phyloP scores from a whole-genome alignment of 2,797 vertebrate species.

The Sparidentex hasta region DNA sequence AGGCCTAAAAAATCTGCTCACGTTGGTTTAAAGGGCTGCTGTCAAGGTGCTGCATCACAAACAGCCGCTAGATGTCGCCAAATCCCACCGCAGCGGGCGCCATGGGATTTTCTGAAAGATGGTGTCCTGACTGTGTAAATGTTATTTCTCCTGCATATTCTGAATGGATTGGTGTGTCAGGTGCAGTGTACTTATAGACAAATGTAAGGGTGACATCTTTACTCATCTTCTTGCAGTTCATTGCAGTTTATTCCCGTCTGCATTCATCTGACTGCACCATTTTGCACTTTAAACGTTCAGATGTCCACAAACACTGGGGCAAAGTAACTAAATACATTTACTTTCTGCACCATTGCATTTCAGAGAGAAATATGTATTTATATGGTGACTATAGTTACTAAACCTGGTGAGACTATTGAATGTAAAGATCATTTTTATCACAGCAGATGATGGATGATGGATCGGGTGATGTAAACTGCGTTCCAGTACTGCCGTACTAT shows the following conservation, averaged over 20 bases:
- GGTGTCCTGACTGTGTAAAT: too few species aligned
- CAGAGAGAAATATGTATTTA: background rate
- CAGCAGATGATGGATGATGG: too few species aligned
- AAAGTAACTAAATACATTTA: background rate
- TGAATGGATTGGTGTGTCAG: too few species aligned
- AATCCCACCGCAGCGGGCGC: background rate
- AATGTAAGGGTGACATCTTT: background rate
- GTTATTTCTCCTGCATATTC: background rate
- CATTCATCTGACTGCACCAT: background rate
- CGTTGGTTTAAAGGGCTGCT: background rate
- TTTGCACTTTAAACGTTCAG: too few species aligned
- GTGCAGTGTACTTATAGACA: too few species aligned
- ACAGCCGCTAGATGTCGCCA: slow-evolving; percentile 29
- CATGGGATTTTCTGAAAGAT: too few species aligned
- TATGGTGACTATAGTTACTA: background rate
- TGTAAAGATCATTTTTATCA: too few species aligned
- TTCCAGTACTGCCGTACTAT: too few species aligned
- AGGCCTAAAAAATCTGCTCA: background rate
- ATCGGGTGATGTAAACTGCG: too few species aligned
- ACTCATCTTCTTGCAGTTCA: background rate
- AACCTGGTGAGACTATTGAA: too few species aligned
- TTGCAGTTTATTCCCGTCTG: background rate
- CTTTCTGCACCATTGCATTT: background rate
- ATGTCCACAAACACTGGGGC: too few species aligned
- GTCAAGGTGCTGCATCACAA: too few species aligned